Evolutionary conservation across 1,140 invertebrate genomes (phyloP).

Genomic region (Oscheius sp.): DNA sequence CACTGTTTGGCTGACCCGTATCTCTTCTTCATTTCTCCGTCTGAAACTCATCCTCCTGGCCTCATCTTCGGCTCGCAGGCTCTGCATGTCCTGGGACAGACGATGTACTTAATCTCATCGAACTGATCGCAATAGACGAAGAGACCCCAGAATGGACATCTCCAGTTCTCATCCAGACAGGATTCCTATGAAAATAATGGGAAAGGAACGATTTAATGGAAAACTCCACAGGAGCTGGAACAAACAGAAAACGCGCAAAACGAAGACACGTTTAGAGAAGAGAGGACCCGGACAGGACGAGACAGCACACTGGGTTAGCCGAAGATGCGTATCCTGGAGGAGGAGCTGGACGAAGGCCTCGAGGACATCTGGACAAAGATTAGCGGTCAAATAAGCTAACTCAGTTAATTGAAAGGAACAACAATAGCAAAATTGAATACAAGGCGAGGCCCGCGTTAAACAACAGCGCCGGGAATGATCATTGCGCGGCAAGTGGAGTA

Average conservation of each 20-base stretch:
- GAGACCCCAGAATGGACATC: conserved; percentile 52
- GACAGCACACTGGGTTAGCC: too few relatives aligned
- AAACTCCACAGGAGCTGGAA: not conserved
- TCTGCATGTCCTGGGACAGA: conserved; percentile 38
- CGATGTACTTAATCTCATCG: conserved; percentile 44
- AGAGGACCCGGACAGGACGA: too few relatives aligned
- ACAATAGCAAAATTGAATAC: too few relatives aligned
- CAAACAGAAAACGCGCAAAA: not conserved
- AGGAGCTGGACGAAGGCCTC: not conserved
- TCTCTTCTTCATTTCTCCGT: too few relatives aligned
- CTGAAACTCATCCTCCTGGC: too few relatives aligned
- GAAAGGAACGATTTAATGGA: not conserved
- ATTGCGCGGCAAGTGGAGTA: too few relatives aligned
- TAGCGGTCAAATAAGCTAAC: too few relatives aligned
- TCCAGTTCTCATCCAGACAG: conserved; percentile 50
- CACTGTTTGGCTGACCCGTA: too few relatives aligned
- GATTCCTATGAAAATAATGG: conserved; percentile 4
- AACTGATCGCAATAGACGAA: conserved; percentile 49
- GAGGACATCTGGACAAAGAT: too few relatives aligned
- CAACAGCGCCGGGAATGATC: not conserved
- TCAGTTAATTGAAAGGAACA: too few relatives aligned
- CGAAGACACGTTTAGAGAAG: not conserved
- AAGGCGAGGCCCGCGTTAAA: conserved; percentile 6
- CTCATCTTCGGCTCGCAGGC: not conserved
- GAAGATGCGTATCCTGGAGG: too few relatives aligned